Conservation (phyloP, 2,797 vertebrate genomes). For the Argya squamiceps region DNA sequence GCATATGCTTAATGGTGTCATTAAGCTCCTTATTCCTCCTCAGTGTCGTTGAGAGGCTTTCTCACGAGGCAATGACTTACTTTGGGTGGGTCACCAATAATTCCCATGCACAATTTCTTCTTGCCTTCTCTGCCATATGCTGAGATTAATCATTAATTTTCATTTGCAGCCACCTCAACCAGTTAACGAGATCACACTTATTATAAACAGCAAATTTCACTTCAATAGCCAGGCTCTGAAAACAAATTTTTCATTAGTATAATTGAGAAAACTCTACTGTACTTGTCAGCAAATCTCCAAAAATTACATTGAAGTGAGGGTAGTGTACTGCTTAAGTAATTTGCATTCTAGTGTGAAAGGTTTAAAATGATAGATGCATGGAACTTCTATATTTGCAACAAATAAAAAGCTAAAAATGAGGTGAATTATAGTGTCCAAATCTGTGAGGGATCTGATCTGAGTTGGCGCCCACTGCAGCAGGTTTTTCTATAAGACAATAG, state of each 20-base stretch:
- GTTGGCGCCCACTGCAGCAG: background rate
- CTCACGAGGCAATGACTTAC: background rate
- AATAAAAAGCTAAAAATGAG: background rate
- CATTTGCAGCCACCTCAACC: background rate
- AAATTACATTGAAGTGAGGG: background rate
- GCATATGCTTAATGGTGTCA: fast-evolving
- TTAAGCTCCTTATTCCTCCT: background rate
- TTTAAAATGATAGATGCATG: background rate
- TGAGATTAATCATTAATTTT: slow-evolving; percentile 7
- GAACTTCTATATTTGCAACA: background rate
- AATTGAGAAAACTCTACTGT: background rate
- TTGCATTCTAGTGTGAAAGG: background rate
- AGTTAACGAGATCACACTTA: background rate
- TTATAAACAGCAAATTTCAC: background rate
- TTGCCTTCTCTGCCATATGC: background rate
- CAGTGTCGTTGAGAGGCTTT: background rate
- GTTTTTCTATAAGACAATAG: background rate
- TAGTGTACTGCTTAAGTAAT: background rate
- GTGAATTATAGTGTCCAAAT: background rate
- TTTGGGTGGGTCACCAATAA: background rate
- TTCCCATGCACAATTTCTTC: background rate
- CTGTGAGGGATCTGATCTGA: background rate
- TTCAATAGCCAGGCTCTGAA: background rate
- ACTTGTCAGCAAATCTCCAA: background rate
- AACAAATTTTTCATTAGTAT: background rate